These are phyloP conservation scores for Tricholauxania praeusta DNA, from an alignment of 2,888 invertebrate species.

Conservation along the genomic window DNA sequence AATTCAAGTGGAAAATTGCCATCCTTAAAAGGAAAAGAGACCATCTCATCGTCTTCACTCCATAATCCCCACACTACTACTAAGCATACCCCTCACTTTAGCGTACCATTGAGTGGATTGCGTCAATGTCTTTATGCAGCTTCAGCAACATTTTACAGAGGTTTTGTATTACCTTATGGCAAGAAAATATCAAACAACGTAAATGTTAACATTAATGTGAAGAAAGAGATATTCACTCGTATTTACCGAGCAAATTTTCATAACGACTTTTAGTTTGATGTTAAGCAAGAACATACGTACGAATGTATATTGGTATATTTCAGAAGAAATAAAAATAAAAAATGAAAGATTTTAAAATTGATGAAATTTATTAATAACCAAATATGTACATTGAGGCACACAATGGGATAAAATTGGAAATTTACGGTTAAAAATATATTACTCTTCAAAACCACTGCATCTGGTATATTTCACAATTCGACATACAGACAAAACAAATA, in stretches of 20 bases:
- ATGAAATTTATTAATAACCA: too few relatives aligned
- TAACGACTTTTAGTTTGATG: slow-evolving; percentile 22
- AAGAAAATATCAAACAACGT: slow-evolving; percentile 8
- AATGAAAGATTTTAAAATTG: too few relatives aligned
- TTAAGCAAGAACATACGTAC: not conserved
- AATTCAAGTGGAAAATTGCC: slow-evolving; percentile 64
- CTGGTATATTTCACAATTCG: too few relatives aligned
- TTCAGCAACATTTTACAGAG: slow-evolving; percentile 1
- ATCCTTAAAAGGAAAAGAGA: slow-evolving; percentile 9
- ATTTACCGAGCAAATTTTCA: slow-evolving; percentile 13
- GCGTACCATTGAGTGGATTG: too few relatives aligned
- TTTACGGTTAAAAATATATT: too few relatives aligned
- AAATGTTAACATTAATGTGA: not conserved
- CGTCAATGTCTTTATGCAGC: slow-evolving; percentile 14
- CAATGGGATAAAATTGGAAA: too few relatives aligned
- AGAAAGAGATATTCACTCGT: not conserved
- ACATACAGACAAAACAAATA: too few relatives aligned
- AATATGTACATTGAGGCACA: too few relatives aligned
- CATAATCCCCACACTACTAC: not conserved
- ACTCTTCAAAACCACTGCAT: too few relatives aligned
- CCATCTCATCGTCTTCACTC: not conserved
- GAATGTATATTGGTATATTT: too few relatives aligned
- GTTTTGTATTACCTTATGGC: slow-evolving; percentile 3
- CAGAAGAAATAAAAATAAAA: too few relatives aligned
- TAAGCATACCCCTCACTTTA: too few relatives aligned